phyloP scores from a whole-genome alignment of 30 jellyfish, hydroid and myxozoan species.

The Chironex yamaguchii region DNA sequence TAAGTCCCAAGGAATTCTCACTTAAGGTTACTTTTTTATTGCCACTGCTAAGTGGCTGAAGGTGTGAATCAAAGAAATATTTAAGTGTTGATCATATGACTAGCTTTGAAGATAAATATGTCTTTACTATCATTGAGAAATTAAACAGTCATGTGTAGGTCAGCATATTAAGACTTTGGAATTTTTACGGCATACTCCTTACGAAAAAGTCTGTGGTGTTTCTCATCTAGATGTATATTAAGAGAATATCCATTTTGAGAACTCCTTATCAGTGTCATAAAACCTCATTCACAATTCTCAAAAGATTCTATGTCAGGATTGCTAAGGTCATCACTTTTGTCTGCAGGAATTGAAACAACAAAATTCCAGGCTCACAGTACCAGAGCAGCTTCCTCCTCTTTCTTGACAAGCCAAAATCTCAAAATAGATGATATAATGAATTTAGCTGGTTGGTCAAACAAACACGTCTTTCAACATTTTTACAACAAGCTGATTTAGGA shows the following conservation, averaged over 20 bases:
- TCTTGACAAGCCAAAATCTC: not conserved
- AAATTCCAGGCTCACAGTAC: slow-evolving; percentile 45
- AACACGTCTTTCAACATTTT: slow-evolving; percentile 7
- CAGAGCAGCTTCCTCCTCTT: slow-evolving; percentile 48
- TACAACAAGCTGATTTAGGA: slow-evolving; percentile 2
- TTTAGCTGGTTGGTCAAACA: slow-evolving; percentile 45
- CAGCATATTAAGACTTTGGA: too few species aligned
- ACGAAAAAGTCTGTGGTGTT: slow-evolving; percentile 41
- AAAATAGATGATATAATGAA: slow-evolving; percentile 3
- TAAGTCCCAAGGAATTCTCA: slow-evolving; percentile 23
- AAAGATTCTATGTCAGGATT: slow-evolving; percentile 22
- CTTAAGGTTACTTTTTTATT: too few species aligned
- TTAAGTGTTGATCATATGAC: too few species aligned
- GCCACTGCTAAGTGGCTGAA: too few species aligned
- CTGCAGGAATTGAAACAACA: slow-evolving; percentile 44
- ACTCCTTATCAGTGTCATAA: slow-evolving; percentile 25
- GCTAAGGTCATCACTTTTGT: not conserved
- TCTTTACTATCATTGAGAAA: too few species aligned
- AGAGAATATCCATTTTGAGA: not conserved
- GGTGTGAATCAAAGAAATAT: too few species aligned
- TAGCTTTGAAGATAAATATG: too few species aligned
- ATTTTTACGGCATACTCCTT: too few species aligned
- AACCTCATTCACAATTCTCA: slow-evolving; percentile 31
- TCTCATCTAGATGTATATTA: slow-evolving; percentile 27
- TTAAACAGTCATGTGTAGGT: too few species aligned